Evolutionary conservation across 2,888 invertebrate species (phyloP), one percentile per base, ranked within the genome.

Genomic region (Orchesellides sinensis): DNA sequence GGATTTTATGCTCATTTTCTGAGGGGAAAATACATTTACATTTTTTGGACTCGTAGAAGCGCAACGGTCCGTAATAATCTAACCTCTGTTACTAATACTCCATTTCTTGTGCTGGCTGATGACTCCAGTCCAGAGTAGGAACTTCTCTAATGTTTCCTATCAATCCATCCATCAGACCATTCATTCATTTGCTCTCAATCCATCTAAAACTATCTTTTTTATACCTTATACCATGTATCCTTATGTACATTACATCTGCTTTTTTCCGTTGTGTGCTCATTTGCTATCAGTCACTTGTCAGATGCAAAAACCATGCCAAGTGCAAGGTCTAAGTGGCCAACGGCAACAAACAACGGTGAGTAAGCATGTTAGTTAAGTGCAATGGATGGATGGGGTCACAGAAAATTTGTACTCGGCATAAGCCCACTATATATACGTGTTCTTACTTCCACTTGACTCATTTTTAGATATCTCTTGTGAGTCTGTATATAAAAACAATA

Each of bases 21-120:
- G 54, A 65, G 66, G 65, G 47, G 56, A 56, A 68, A 77, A 66
- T 59, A 27, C 61, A 49, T 47, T 45, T 59, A 19, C 25, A 35
- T 61, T n/a, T n/a, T n/a, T 47, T 59, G 21, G 21, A 45, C 40
- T 65, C 79, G 66, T 65, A 69, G 72, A 70, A 83, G 79, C 74
- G 83, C 85, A 83, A 72, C 83, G 77, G 80, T 73, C 73, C 81
- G 81, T 72, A 85, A 83, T 84, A 83, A 84, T 83, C 79, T 80
- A 80, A 80, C 79, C 79, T 80, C 79, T 80, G 72, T 80, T 80
- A 80, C 79, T 80, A 80, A 80, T 80, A 80, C 79, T 80, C 79
- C 79, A 80, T 80, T 80, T 80, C 79, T 73, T 61, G 32, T 69
- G 47, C 49, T 49, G 8, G 10, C 21, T 49, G n/a, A n/a, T n/a